Evolutionary conservation across 2,113 vertebrate species (phyloP), one percentile per base, ranked within the genome.

Genomic region (Oxygymnocypris stewartii): DNA sequence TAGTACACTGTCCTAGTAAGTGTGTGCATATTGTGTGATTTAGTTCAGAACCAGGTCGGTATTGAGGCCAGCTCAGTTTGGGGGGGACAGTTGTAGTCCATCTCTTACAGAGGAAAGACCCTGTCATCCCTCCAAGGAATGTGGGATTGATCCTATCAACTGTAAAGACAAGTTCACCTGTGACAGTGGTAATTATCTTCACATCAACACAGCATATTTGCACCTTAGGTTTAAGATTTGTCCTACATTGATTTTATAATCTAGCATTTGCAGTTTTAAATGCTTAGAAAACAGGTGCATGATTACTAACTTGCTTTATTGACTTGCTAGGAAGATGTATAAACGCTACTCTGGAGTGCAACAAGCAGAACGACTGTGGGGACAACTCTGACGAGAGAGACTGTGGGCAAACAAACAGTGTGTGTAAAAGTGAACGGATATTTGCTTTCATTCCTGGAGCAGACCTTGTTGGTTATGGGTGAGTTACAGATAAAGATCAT

Each of bases 361-460:
- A 99, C 91, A 94, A 90, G 28, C 97, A 99, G 92, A 96, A 98
- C 42, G 97, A 99, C 92, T 99, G 97, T 61, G 96, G 95, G 9
- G 98, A 99, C 88, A 96, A 96, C 85, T 97, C 97, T 0, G 97
- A 99, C 35, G 98, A 99, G 94, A 96, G 89, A 61, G 75, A 94
- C 63, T 99, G 98, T 71, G 86, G 11, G 0, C 54, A 25, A 2
- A 90, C 83, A n/a, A 95, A 86, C 23, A 0, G 31, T 0, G 95
- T 96, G 1, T 97, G 97, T 86, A 87, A 88, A 0, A 89, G 85
- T 2, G 91, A 88, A n/a, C 18, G 78, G 54, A 25, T 1, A 20
- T 80, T 31, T 80, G 51, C 78, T 61, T 31, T 37, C 54, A 91
- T 96, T 69, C 97, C 97, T 1, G 93, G 96, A 1, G 93, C 92